Evolutionary conservation across 2,113 vertebrate genomes (phyloP), one percentile per base, ranked within the genome.

Genomic region (Ophthalmolycus amberensis): DNA sequence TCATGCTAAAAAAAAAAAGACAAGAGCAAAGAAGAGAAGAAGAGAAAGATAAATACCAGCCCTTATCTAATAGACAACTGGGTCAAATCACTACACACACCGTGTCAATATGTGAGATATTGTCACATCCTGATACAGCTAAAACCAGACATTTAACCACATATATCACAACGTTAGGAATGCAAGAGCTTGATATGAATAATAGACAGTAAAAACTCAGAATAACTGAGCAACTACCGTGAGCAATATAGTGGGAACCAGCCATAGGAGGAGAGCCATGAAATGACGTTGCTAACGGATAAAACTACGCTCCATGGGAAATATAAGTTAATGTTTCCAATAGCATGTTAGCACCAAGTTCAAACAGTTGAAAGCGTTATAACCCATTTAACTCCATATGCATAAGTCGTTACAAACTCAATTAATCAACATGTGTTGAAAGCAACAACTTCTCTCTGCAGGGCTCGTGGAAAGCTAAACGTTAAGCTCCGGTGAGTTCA

Each of bases 241-340:
- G 4, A 5, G 14, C 79, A 46, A 76, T 15, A 27, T 34, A 40
- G 5, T 40, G 16, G n/a, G 40, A 82, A 52, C 67, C 87, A 84
- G 42, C 6, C 70, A 63, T 5, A 9, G 40, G 59, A 56, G 34
- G 42, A 74, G 42, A 69, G 66, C 29, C 58, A 52, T 74, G 60
- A 71, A 8, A 18, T 34, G 6, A 3, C 46, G 37, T 25, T 12
- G 52, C 52, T 56, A 54, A 27, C 38, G 38, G 64, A 20, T 5
- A 20, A 18, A 59, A 46, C 50, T 8, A 71, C n/a, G 29, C 37
- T 48, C 15, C 9, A 3, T 12, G n/a, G 34, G 32, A 27, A 32
- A 27, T 18, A 34, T 1, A 52, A 52, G 38, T 40, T 18, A 18
- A 11, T 11, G 12, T 15, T 27, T 15, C 12, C 60, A 18, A 29